These are phyloP conservation scores for Rallus limicola DNA, from an alignment of 2,113 vertebrate genomes.

Conservation along the genomic window DNA sequence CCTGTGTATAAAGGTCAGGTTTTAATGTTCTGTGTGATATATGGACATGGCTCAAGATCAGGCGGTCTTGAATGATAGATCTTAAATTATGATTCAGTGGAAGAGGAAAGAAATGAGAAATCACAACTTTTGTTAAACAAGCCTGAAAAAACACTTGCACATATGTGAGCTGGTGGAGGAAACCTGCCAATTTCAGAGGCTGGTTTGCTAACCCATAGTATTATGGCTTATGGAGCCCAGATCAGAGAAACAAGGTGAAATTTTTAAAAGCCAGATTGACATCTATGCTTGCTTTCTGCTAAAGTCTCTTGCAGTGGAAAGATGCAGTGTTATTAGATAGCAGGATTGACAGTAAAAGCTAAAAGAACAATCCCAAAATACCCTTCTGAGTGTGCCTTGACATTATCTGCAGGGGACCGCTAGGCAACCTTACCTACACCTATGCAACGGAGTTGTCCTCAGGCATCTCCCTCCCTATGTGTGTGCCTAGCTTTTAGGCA, in stretches of 20 bases:
- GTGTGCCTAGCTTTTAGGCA: neutral
- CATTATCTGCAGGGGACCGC: neutral
- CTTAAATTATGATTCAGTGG: constrained; percentile 71
- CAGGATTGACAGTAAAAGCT: neutral
- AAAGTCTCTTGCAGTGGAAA: neutral
- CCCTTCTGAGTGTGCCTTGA: neutral
- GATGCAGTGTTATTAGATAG: neutral
- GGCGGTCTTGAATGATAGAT: constrained; percentile 71
- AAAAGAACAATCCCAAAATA: neutral
- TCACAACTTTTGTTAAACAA: constrained; percentile 46
- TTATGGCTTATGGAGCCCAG: neutral
- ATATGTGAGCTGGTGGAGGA: neutral
- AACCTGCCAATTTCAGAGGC: neutral
- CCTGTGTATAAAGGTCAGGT: constrained; percentile 73
- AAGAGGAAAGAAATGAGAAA: constrained; percentile 67
- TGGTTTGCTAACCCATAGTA: neutral
- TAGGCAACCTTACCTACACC: neutral
- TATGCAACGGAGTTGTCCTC: neutral
- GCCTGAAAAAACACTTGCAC: constrained; percentile 4
- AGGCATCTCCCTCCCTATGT: neutral
- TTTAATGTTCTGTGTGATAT: constrained; percentile 78
- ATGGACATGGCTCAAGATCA: constrained; percentile 68
- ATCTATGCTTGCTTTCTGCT: neutral
- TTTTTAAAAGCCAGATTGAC: neutral
- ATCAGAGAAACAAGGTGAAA: neutral